phyloP scores from a whole-genome alignment of 2,888 invertebrate species.

The Dasysyrphus albostriatus region DNA sequence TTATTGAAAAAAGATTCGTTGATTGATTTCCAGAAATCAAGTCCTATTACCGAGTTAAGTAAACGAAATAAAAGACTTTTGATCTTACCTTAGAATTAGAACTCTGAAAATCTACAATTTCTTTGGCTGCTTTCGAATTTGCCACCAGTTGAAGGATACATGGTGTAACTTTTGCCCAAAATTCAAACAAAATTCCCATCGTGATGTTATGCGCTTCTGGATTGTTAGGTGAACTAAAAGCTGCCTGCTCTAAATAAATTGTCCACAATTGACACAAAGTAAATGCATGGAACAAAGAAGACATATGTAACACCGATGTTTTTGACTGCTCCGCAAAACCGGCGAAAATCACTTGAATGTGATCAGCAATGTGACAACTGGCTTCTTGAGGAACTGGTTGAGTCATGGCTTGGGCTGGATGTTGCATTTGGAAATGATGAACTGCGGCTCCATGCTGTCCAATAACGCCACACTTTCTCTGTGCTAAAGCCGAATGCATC shows the following conservation, averaged over 20 bases:
- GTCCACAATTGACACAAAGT: constrained; percentile 99
- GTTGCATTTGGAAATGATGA: constrained; percentile 77
- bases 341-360: constrained; percentile 96
- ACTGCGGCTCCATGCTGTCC: constrained; percentile 77
- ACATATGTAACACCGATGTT: constrained; percentile 96
- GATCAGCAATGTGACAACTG: constrained; percentile 98
- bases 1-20: too few species aligned
- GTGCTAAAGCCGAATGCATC: constrained; percentile 90
- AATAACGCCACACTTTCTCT: constrained; percentile 77
- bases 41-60: neutral
- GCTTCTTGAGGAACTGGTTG: constrained; percentile 98
- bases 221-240: constrained; percentile 87
- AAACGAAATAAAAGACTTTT: neutral
- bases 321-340: constrained; percentile 98
- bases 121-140: constrained; percentile 93
- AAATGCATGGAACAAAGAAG: constrained; percentile 98
- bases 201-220: constrained; percentile 90
- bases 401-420: constrained; percentile 84
- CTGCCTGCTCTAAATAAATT: constrained; percentile 96
- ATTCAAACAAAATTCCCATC: constrained; percentile 95
- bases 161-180: constrained; percentile 99
- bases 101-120: constrained; percentile 78
- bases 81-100: constrained; percentile 77
- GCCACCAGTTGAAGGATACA: constrained; percentile 96
- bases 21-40: neutral